phyloP scores from a whole-genome alignment of 2,888 invertebrate species.

The Tinea trinotella region DNA sequence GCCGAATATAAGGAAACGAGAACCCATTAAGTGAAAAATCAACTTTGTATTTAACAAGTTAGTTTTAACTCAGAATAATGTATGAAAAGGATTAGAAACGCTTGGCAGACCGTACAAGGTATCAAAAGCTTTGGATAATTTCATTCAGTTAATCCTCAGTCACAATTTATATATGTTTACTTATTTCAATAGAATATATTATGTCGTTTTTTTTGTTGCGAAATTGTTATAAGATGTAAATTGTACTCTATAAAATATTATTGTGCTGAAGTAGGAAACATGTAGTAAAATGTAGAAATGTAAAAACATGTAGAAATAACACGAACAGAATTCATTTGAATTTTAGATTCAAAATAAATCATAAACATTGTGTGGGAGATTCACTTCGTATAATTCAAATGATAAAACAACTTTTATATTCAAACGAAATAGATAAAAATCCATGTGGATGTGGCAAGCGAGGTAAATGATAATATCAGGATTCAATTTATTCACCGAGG shows the following conservation, averaged over 20 bases:
- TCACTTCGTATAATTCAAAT: constrained; percentile 2
- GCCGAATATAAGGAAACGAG: background rate
- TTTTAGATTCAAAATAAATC: constrained; percentile 24
- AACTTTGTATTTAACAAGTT: background rate
- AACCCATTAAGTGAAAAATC: background rate
- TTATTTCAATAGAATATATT: background rate
- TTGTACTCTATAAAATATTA: background rate
- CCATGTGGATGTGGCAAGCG: constrained; percentile 16
- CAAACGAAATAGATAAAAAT: constrained; percentile 24
- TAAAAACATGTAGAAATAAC: constrained; percentile 20
- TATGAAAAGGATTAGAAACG: too few relatives aligned
- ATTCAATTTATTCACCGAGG: constrained; percentile 28
- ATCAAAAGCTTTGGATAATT: too few relatives aligned
- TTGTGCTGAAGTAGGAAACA: background rate
- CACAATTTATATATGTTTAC: too few relatives aligned
- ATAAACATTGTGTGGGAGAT: constrained; percentile 21
- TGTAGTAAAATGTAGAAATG: background rate
- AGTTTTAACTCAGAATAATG: too few relatives aligned
- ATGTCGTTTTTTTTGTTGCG: too few relatives aligned
- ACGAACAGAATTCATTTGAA: constrained; percentile 18
- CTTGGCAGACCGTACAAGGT: too few relatives aligned
- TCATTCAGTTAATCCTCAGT: too few relatives aligned
- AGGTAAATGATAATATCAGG: constrained; percentile 26
- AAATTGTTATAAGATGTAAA: background rate
- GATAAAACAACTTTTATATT: constrained; percentile 25